phyloP scores from a whole-genome alignment of 2,888 invertebrate genomes.

The Drosophila robusta region DNA sequence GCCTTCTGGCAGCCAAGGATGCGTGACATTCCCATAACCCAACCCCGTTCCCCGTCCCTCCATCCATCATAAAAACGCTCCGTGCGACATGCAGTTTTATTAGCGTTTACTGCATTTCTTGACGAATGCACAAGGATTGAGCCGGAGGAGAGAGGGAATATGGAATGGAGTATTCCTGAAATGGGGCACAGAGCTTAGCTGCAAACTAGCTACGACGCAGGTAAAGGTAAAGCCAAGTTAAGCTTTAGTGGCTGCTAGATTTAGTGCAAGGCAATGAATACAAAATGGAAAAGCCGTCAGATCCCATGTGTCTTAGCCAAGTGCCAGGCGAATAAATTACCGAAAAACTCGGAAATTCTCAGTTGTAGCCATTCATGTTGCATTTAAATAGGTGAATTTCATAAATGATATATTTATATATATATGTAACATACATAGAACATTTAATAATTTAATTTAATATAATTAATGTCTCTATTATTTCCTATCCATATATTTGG shows the following conservation, averaged over 20 bases:
- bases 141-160: no score
- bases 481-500: no score
- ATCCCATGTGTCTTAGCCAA: background rate
- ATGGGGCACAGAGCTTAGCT: constrained; percentile 18
- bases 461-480: no score
- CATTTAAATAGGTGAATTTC: no score
- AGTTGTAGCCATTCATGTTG: background rate
- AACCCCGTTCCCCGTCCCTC: background rate
- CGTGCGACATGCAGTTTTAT: constrained; percentile 81
- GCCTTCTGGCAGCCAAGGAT: constrained; percentile 46
- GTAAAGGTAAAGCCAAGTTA: constrained; percentile 29
- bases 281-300: constrained; percentile 49
- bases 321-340: constrained; percentile 4
- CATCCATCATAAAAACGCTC: constrained; percentile 65
- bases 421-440: no score
- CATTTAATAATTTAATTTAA: no score
- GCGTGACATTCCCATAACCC: constrained; percentile 26
- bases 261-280: constrained; percentile 62
- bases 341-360: constrained; percentile 1
- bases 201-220: constrained; percentile 12
- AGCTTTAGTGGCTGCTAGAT: constrained; percentile 42
- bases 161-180: constrained; percentile 2
- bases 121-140: constrained; percentile 62
- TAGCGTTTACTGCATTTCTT: constrained; percentile 76
- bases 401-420: no score